Percentiles rank a stretch among this genome's conserved stretches.
These are phyloP conservation scores for Scolopax mira DNA, from an alignment of 2,113 vertebrate genomes.

Conservation along the genomic window DNA sequence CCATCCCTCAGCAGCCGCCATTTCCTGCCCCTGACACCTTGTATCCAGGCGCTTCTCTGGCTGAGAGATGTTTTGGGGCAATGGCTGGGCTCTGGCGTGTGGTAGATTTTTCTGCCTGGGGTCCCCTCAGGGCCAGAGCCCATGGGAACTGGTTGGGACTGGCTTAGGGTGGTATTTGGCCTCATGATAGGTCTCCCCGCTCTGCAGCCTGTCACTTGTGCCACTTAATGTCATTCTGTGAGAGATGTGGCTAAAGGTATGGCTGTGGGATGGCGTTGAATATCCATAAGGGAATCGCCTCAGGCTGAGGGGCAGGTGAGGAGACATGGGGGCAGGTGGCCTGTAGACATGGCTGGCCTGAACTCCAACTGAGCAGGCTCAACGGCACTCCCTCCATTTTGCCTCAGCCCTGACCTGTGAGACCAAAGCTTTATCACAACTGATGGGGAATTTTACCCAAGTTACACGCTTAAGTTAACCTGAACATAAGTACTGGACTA, in stretches of 20 bases:
- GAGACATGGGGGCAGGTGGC: background rate
- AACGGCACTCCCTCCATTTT: rapidly evolving
- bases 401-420: background rate
- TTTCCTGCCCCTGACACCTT: background rate
- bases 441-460: rapidly evolving
- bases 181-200: rapidly evolving
- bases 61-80: rapidly evolving
- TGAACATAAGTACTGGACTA: background rate
- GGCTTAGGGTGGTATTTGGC: rapidly evolving
- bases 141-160: rapidly evolving
- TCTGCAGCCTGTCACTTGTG: rapidly evolving
- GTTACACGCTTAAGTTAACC: background rate
- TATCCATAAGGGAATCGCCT: background rate
- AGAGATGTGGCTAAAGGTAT: background rate
- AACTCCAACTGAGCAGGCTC: rapidly evolving
- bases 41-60: rapidly evolving
- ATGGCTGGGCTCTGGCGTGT: rapidly evolving
- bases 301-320: background rate
- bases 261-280: background rate
- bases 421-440: background rate
- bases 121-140: rapidly evolving
- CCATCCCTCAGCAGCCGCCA: too few species aligned
- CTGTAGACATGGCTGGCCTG: background rate
- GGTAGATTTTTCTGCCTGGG: rapidly evolving
- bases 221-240: rapidly evolving